Conservation (phyloP, 2,113 vertebrate species). For the Arenaria interpres region DNA sequence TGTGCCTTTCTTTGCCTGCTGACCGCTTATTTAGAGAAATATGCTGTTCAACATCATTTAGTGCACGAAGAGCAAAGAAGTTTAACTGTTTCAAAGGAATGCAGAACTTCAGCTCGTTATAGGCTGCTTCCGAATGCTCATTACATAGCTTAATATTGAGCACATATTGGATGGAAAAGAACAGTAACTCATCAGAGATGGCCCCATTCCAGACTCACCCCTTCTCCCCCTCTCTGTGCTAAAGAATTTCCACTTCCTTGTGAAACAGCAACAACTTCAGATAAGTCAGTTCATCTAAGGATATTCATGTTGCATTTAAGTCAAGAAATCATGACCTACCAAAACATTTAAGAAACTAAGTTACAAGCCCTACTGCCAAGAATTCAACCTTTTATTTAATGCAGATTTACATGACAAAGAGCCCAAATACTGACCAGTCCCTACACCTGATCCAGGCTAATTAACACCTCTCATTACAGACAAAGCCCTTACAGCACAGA, state of each 20-base stretch:
- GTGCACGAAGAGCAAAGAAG: not conserved
- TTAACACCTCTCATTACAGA: not conserved
- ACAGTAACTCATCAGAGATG: not conserved
- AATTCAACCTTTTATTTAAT: not conserved
- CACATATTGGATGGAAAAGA: not conserved
- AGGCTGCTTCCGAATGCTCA: not conserved
- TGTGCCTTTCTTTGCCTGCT: slow-evolving; percentile 9
- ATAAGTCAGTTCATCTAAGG: not conserved
- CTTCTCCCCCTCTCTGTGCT: not conserved
- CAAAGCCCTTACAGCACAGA: not conserved
- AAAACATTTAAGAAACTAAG: not conserved
- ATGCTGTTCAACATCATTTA: not conserved
- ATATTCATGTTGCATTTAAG: not conserved
- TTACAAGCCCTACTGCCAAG: not conserved
- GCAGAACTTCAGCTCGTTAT: not conserved
- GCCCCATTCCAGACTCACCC: not conserved
- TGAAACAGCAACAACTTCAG: not conserved
- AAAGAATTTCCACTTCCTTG: not conserved
- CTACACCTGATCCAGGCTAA: not conserved
- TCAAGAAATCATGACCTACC: not conserved
- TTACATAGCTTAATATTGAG: not conserved
- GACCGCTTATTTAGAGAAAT: slow-evolving; percentile 10
- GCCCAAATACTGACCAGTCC: not conserved
- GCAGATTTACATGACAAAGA: not conserved
- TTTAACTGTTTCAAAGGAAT: not conserved